A percentile compares a stretch with the other conserved stretches of the same genome.
Evolutionary conservation across 2,888 invertebrate genomes (phyloP).

Genomic region (Melolontha melolontha): DNA sequence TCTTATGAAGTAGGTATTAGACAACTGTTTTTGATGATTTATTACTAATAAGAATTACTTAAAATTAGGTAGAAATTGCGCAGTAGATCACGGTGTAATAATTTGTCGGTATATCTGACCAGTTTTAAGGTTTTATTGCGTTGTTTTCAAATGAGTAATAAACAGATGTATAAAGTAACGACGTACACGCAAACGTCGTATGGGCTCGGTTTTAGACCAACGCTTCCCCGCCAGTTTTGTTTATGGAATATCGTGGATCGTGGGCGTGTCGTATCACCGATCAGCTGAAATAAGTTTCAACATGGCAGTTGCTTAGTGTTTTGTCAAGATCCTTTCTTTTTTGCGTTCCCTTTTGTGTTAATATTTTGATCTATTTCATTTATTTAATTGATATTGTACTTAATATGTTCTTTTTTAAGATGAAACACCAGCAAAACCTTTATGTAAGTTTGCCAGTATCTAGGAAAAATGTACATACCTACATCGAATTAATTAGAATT

Average conservation of each 20-base stretch:
- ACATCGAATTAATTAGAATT: constrained; percentile 13
- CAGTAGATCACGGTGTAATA: constrained; percentile 4
- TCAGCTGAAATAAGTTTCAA: constrained; percentile 62
- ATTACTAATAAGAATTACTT: not conserved
- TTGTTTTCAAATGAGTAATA: constrained; percentile 45
- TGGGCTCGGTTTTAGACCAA: constrained; percentile 28
- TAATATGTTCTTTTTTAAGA: constrained; percentile 22
- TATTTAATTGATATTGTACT: constrained; percentile 14
- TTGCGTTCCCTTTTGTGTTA: constrained; percentile 22
- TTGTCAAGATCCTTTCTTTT: constrained; percentile 43
- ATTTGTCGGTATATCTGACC: not conserved
- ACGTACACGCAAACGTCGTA: constrained; percentile 24
- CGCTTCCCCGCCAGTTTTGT: constrained; percentile 43
- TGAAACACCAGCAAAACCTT: constrained; percentile 15
- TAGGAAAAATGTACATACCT: constrained; percentile 7
- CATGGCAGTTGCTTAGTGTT: constrained; percentile 55
- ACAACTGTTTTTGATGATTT: not conserved
- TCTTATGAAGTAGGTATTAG: not conserved
- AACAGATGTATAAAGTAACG: constrained; percentile 37
- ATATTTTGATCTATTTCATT: constrained; percentile 1
- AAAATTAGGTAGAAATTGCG: constrained; percentile 14
- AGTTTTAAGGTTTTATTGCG: constrained; percentile 38
- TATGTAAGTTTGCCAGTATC: constrained; percentile 22
- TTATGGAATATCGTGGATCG: constrained; percentile 59
- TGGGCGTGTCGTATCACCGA: constrained; percentile 61